A percentile compares a stretch with the other conserved stretches of the same genome.
phyloP scores from a whole-genome alignment of 2,113 vertebrate species.

The Rhagologus leucostigma region DNA sequence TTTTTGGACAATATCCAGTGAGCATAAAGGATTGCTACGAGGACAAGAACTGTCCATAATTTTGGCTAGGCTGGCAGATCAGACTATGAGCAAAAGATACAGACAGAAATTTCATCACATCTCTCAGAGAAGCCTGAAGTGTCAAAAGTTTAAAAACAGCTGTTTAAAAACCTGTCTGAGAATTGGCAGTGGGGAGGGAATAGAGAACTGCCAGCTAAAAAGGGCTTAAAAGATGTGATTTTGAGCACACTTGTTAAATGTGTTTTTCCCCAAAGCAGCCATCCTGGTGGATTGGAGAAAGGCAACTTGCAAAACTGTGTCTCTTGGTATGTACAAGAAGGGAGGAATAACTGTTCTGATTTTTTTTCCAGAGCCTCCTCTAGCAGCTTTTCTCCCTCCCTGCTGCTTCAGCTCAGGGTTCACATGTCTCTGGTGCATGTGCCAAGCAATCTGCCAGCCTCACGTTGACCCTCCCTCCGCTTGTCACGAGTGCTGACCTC shows the following conservation, averaged over 20 bases:
- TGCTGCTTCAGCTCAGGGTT: neutral
- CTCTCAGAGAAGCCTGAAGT: neutral
- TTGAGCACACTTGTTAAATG: neutral
- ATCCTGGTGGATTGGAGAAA: neutral
- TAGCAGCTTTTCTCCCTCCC: neutral
- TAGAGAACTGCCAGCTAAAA: neutral
- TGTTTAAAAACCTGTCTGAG: conserved; percentile 9
- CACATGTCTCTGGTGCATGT: neutral
- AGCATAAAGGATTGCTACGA: neutral
- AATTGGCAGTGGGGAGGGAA: neutral
- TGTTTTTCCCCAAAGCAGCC: neutral
- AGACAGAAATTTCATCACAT: neutral
- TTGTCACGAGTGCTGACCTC: neutral
- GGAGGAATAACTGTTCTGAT: neutral
- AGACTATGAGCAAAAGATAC: neutral
- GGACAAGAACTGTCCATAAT: neutral
- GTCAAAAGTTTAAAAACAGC: neutral
- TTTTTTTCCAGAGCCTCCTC: neutral
- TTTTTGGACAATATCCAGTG: neutral
- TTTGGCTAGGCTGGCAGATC: neutral
- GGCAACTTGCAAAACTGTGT: neutral
- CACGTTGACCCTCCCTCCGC: rapidly evolving
- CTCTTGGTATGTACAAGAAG: neutral
- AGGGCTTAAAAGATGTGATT: neutral
- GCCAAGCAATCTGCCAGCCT: neutral